Conservation (phyloP, 2,797 vertebrate species). For the Anomalospiza imberbis region DNA sequence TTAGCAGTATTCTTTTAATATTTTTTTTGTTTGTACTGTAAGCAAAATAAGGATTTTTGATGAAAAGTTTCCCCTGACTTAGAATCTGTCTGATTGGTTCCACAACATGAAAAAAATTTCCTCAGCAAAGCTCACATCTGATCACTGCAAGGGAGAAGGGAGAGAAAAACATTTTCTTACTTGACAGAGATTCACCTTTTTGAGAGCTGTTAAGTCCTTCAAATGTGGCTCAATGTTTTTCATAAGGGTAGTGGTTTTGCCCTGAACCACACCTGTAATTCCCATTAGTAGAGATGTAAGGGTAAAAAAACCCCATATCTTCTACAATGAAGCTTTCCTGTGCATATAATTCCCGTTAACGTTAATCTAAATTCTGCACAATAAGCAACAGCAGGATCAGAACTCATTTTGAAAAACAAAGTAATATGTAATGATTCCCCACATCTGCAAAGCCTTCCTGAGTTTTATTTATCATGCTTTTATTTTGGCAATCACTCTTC, state of each 20-base stretch:
- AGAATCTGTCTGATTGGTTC: not conserved
- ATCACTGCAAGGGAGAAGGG: not conserved
- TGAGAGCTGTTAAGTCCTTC: not conserved
- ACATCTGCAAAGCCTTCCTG: slow-evolving; percentile 36
- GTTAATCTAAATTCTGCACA: not conserved
- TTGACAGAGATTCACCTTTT: not conserved
- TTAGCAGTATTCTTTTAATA: not conserved
- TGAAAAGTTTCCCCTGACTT: not conserved
- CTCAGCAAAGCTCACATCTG: not conserved
- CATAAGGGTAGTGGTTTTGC: not conserved
- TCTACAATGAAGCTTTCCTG: not conserved
- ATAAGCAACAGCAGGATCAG: not conserved
- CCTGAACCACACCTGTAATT: not conserved
- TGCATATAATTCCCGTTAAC: not conserved
- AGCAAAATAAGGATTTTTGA: not conserved
- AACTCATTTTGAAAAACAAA: slow-evolving; percentile 29
- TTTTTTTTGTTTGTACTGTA: not conserved
- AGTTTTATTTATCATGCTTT: slow-evolving; percentile 50
- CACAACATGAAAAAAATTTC: not conserved
- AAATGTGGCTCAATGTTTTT: not conserved
- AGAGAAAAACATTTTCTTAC: not conserved
- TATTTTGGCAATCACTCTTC: slow-evolving; percentile 59
- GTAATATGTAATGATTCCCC: not conserved
- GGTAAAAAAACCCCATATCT: not conserved
- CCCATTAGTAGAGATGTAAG: not conserved